Conservation (phyloP, 1,140 invertebrate genomes). For the Plutomurus gul region DNA sequence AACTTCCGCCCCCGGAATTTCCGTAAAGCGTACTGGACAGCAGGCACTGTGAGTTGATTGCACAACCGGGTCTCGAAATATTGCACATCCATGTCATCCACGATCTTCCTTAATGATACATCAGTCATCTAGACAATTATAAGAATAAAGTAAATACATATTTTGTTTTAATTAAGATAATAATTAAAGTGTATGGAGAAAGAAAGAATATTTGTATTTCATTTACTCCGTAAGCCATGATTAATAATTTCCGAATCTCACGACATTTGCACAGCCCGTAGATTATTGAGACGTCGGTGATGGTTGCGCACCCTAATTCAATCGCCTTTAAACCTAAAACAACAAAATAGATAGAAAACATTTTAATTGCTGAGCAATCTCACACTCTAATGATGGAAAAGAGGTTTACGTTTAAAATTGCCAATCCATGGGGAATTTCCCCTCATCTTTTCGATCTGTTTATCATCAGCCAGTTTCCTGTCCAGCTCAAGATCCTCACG, state of each 20-base stretch:
- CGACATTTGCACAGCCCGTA: neutral
- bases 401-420: neutral
- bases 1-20: neutral
- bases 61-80: constrained; percentile 30
- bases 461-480: neutral
- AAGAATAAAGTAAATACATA: neutral
- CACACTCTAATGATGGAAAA: neutral
- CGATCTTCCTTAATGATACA: neutral
- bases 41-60: constrained; percentile 15
- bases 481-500: neutral
- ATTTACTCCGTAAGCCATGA: constrained; percentile 17
- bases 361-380: neutral
- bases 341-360: neutral
- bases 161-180: neutral
- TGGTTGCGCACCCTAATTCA: neutral
- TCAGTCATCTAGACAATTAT: neutral
- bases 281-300: neutral
- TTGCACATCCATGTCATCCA: neutral
- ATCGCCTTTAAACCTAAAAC: neutral
- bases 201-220: neutral
- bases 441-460: neutral
- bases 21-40: neutral
- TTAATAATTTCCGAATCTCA: neutral
- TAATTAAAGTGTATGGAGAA: neutral
- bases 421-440: neutral